Evolutionary conservation across 2,797 vertebrate genomes (phyloP).

Genomic region (Heterohyrax brucei): DNA sequence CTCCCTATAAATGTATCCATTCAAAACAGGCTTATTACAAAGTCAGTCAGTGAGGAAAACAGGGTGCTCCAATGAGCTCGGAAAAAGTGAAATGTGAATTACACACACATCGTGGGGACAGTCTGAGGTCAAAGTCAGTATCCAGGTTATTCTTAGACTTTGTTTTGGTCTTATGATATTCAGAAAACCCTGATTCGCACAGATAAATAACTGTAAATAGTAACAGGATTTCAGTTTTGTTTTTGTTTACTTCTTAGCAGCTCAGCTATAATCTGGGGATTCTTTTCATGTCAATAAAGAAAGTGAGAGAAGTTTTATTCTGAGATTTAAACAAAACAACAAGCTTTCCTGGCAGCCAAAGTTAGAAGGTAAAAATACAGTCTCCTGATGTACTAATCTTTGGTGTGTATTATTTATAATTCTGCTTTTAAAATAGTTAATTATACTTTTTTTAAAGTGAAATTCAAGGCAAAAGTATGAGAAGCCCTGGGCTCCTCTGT

Average conservation of each 20-base stretch:
- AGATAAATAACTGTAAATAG: neutral
- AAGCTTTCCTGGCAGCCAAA: neutral
- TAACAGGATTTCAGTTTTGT: neutral
- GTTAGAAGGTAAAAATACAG: neutral
- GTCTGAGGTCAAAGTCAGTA: neutral
- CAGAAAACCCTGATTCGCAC: neutral
- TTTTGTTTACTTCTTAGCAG: neutral
- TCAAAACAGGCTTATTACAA: neutral
- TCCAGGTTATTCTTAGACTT: neutral
- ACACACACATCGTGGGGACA: neutral
- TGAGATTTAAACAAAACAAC: neutral
- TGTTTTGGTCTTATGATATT: neutral
- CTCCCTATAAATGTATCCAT: neutral
- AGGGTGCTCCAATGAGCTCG: neutral
- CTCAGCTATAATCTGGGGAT: neutral
- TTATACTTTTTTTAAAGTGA: neutral
- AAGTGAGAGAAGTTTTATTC: neutral
- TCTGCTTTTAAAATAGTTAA: neutral
- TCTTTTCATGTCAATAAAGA: neutral
- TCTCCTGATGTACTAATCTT: neutral
- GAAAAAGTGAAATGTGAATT: neutral
- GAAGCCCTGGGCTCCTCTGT: neutral
- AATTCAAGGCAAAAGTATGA: neutral
- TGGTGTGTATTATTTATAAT: neutral
- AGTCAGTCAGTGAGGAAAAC: neutral